A percentile compares a stretch with the other conserved stretches of the same genome.
Evolutionary conservation across 2,888 invertebrate species (phyloP).

Genomic region (Melanargia galathea): DNA sequence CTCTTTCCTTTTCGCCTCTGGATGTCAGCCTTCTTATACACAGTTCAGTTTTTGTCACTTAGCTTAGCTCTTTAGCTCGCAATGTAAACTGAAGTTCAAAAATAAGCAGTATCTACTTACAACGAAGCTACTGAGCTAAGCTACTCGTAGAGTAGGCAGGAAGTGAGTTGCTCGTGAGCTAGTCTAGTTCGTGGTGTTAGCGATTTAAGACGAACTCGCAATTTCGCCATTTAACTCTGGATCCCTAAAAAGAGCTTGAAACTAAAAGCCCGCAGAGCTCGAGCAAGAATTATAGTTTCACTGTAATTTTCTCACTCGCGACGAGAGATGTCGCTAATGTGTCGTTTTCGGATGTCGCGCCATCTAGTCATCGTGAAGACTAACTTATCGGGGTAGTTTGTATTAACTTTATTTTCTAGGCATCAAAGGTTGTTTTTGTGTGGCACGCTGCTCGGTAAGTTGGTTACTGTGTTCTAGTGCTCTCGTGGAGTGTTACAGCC

Average conservation of each 20-base stretch:
- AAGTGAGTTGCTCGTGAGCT: too few relatives aligned
- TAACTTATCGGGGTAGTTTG: slow-evolving; percentile 47
- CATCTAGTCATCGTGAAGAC: slow-evolving; percentile 61
- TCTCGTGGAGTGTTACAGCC: slow-evolving; percentile 71
- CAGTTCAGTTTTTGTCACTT: too few relatives aligned
- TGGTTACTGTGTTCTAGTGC: slow-evolving; percentile 65
- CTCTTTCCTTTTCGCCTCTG: too few relatives aligned
- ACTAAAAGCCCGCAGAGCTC: slow-evolving; percentile 56
- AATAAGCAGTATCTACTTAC: too few relatives aligned
- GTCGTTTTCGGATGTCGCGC: slow-evolving; percentile 68
- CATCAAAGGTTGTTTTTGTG: slow-evolving; percentile 45
- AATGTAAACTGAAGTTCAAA: too few relatives aligned
- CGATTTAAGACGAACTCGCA: background rate
- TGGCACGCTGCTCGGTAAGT: slow-evolving; percentile 37
- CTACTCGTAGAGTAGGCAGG: too few relatives aligned
- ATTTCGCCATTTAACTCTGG: background rate
- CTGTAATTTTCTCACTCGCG: slow-evolving; percentile 75
- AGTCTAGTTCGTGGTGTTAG: too few relatives aligned
- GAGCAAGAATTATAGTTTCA: slow-evolving; percentile 61
- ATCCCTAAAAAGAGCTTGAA: slow-evolving; percentile 38
- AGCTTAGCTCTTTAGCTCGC: too few relatives aligned
- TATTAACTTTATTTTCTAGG: slow-evolving; percentile 33
- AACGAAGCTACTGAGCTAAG: too few relatives aligned
- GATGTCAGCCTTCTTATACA: too few relatives aligned
- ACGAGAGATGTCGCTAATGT: slow-evolving; percentile 79